Evolutionary conservation across 30 jellyfish, hydroid and myxozoan species (phyloP), one percentile per base, ranked within the genome.

Genomic region (Hydractinia echinata): DNA sequence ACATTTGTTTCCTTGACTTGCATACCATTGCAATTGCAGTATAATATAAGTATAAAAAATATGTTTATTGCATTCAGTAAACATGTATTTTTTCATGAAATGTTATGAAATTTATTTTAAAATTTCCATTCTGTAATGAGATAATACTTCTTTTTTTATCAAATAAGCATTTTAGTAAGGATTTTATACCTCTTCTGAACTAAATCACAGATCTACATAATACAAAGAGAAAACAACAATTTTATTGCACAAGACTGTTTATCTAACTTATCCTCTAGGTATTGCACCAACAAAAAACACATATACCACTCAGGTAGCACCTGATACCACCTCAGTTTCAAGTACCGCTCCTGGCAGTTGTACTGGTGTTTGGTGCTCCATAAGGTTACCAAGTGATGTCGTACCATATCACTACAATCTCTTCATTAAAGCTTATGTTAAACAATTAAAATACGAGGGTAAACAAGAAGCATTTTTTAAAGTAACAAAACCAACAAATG

Each of bases 331-430:
- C 21, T 39, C 15, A 72, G 8, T 67, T 9, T 4, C 83, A 20
- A 30, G 60, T 30, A 13, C 66, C 10, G 5, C 14, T 0, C 78
- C 85, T 55, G 73, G 81, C 52, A 78, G 87, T 3, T 88, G 94
- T 73, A 70, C 79, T 6, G 94, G 67, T 11, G 92, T 87, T 14
- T 90, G 97, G 97, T 81, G 94, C 82, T 51, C 60, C 6, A 89
- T 90, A 48, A 93, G 97, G 20, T 84, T 90, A 53, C 97, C 97
- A 16, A 53, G 55, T 15, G 64, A 77, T 69, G 73, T 85, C 66
- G 56, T 67, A 10, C 97, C 97, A 16, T 76, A 67, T 51, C 97
- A 90, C 60, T 90, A 90, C 84, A 82, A 85, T 70, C 73, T 90
- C 64, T 44, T 53, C n/a, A 85, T 90, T 69, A 67, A 61, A 16